Evolutionary conservation across 37 sponge, comb jelly and placozoan genomes (phyloP).

Genomic region (Crambe crambe): DNA sequence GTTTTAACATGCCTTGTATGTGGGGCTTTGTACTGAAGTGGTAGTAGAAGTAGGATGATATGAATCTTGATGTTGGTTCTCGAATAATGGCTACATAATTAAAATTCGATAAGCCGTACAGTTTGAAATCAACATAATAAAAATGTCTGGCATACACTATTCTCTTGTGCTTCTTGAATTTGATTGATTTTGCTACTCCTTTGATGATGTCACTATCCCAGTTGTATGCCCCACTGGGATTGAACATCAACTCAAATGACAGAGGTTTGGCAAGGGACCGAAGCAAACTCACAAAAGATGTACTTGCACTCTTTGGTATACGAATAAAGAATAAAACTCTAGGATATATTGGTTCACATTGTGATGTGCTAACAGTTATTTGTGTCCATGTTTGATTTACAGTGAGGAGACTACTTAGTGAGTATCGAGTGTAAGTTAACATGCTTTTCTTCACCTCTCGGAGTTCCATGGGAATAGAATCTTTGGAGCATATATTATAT

Average conservation of each 20-base stretch:
- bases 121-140: slow-evolving; percentile 63
- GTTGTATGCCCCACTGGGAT: slow-evolving; percentile 77
- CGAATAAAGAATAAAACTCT: slow-evolving; percentile 67
- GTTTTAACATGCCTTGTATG: slow-evolving; percentile 53
- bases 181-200: slow-evolving; percentile 13
- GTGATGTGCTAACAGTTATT: background rate
- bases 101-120: slow-evolving; percentile 29
- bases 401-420: too few species aligned
- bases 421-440: too few species aligned
- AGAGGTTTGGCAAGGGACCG: slow-evolving; percentile 8
- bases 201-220: slow-evolving; percentile 48
- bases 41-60: slow-evolving; percentile 85
- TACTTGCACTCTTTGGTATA: slow-evolving; percentile 90
- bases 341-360: slow-evolving; percentile 6
- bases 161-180: background rate
- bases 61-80: slow-evolving; percentile 70
- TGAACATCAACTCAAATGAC: slow-evolving; percentile 31
- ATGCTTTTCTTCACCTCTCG: background rate
- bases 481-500: background rate
- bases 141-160: slow-evolving; percentile 78
- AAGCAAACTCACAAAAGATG: slow-evolving; percentile 62
- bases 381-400: too few species aligned
- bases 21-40: slow-evolving; percentile 69
- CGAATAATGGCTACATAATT: slow-evolving; percentile 76
- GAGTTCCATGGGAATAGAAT: background rate